Evolutionary conservation across 2,113 vertebrate species (phyloP).

Genomic region (Galeopterus variegatus): DNA sequence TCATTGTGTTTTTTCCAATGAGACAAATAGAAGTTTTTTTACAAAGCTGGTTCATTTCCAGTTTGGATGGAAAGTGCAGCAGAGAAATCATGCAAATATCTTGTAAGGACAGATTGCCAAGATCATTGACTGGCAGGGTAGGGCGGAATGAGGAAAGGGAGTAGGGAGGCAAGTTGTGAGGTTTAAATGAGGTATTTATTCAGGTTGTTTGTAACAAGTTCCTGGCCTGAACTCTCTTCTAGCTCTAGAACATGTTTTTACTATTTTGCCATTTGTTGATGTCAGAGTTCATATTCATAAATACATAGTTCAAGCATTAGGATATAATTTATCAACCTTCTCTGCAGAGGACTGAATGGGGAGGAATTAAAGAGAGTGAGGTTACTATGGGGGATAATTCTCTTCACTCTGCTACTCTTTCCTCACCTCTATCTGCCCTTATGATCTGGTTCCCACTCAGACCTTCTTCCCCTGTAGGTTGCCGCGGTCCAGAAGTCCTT

Average conservation of each 20-base stretch:
- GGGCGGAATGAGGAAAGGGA: not conserved
- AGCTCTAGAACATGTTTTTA: conserved; percentile 47
- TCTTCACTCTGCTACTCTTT: not conserved
- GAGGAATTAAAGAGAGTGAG: not conserved
- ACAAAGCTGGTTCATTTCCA: conserved; percentile 47
- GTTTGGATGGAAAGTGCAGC: conserved; percentile 23
- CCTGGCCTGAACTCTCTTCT: not conserved
- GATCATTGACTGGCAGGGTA: not conserved
- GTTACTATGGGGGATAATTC: not conserved
- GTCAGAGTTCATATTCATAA: conserved; percentile 27
- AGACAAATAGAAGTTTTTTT: conserved; percentile 52
- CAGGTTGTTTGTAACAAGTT: conserved; percentile 29
- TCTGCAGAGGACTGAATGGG: not conserved
- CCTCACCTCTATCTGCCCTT: not conserved
- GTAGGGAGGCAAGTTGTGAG: not conserved
- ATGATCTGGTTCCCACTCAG: not conserved
- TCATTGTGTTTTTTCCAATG: conserved; percentile 16
- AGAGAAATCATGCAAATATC: conserved; percentile 29
- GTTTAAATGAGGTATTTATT: not conserved
- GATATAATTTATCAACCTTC: not conserved
- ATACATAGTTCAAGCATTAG: not conserved
- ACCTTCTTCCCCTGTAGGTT: not conserved
- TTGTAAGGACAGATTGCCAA: conserved; percentile 39
- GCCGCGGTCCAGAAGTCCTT: not conserved
- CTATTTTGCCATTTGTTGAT: not conserved